These are phyloP conservation scores for Ageneiosus marmoratus DNA, from an alignment of 2,113 vertebrate species.

Conservation along the genomic window DNA sequence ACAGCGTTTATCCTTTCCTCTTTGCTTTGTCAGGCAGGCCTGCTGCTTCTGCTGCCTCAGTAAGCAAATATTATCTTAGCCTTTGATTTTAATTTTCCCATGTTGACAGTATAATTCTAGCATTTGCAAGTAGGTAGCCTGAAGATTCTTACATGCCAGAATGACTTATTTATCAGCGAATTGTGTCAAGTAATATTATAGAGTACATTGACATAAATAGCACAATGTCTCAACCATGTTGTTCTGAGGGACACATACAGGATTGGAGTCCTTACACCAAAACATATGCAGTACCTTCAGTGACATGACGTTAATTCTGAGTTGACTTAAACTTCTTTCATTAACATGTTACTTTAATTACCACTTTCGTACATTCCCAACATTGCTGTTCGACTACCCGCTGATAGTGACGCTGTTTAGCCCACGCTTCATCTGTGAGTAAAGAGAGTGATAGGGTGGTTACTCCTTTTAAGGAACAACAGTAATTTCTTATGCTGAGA, in stretches of 20 bases:
- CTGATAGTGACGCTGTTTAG: neutral
- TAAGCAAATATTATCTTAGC: conserved; percentile 11
- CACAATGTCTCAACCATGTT: neutral
- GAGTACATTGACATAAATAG: neutral
- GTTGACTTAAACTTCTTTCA: neutral
- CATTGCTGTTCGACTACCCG: neutral
- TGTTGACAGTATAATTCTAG: neutral
- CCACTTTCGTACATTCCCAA: neutral
- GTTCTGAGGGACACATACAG: neutral
- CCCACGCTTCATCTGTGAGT: neutral
- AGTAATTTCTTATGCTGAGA: neutral
- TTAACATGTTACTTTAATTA: neutral
- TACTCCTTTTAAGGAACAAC: neutral
- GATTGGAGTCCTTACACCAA: neutral
- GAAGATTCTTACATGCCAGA: neutral
- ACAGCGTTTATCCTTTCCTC: conserved; percentile 6
- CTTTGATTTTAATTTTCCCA: conserved; percentile 24
- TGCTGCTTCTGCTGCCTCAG: neutral
- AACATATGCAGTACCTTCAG: neutral
- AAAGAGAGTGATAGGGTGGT: neutral
- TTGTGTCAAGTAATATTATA: neutral
- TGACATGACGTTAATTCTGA: neutral
- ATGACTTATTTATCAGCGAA: neutral
- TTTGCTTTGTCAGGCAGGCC: neutral
- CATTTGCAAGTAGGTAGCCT: neutral